phyloP scores from a whole-genome alignment of 2,797 vertebrate genomes.

The Sebastes steindachneri region DNA sequence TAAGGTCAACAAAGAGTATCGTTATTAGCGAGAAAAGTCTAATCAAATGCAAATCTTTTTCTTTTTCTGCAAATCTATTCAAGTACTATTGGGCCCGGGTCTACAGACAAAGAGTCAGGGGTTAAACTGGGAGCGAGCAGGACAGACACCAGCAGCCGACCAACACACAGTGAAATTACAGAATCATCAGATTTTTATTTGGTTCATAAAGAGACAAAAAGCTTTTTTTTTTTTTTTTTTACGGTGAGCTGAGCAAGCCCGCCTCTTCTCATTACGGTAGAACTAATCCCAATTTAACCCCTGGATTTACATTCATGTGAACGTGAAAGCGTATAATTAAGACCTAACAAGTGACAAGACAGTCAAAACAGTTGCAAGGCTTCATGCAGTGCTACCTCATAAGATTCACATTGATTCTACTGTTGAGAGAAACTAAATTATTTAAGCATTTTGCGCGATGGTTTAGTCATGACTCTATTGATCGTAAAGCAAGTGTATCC shows the following conservation, averaged over 20 bases:
- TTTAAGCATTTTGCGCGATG: conserved; percentile 42
- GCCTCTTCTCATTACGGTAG: conserved; percentile 25
- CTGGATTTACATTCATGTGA: conserved; percentile 78
- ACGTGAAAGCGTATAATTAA: conserved; percentile 52
- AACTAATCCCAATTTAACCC: conserved; percentile 76
- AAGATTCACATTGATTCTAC: conserved; percentile 69
- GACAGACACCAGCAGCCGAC: conserved; percentile 64
- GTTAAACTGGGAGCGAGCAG: conserved; percentile 74
- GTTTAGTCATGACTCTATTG: conserved; percentile 25
- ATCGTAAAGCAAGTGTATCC: conserved; percentile 24
- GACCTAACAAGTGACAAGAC: conserved; percentile 68
- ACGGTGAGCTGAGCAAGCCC: conserved; percentile 17
- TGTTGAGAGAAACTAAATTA: conserved; percentile 54
- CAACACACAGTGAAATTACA: conserved; percentile 69
- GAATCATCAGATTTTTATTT: conserved; percentile 73
- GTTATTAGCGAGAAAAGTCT: not conserved
- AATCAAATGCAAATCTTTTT: not conserved
- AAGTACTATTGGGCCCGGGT: conserved; percentile 41
- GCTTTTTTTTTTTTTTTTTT: conserved; percentile 1
- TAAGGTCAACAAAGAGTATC: not conserved
- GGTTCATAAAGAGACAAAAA: conserved; percentile 72
- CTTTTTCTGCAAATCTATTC: conserved; percentile 19
- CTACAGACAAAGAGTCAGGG: conserved; percentile 62
- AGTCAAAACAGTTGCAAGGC: conserved; percentile 69
- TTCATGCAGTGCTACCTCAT: conserved; percentile 80